A percentile compares a stretch with the other conserved stretches of the same genome.
Conservation (phyloP, 2,888 invertebrate species). For the Sarcophaga variegata region DNA sequence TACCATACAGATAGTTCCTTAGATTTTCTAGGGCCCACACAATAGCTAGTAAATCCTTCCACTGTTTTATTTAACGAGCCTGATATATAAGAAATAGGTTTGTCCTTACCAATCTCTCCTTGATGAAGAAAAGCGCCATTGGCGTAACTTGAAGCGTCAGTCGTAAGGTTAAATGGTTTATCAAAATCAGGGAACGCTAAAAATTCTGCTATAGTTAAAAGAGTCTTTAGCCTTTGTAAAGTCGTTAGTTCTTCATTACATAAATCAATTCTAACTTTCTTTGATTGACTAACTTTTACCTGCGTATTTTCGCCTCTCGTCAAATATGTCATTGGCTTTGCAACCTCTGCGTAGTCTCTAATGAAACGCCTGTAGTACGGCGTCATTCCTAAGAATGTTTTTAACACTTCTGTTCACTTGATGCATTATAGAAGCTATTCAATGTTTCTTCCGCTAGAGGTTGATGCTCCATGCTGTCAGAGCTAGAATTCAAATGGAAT, state of each 20-base stretch:
- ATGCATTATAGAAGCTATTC: not conserved
- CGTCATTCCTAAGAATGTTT: slow-evolving; percentile 11
- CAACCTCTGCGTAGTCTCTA: not conserved
- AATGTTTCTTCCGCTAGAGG: not conserved
- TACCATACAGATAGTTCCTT: too few species aligned
- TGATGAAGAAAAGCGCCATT: too few species aligned
- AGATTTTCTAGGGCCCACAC: too few species aligned
- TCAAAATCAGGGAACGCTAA: not conserved
- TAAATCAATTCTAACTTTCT: not conserved
- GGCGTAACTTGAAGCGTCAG: too few species aligned
- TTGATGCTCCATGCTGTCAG: not conserved
- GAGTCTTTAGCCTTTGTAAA: too few species aligned
- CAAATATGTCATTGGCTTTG: not conserved
- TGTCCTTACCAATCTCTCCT: too few species aligned
- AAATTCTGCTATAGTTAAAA: not conserved
- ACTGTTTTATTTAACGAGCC: too few species aligned
- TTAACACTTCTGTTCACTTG: not conserved
- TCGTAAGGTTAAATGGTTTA: too few species aligned
- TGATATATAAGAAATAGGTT: too few species aligned
- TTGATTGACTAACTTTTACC: slow-evolving; percentile 14
- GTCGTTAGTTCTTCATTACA: too few species aligned
- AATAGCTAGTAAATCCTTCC: too few species aligned
- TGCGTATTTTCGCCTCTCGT: not conserved
- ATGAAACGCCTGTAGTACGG: not conserved
- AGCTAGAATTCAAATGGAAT: not conserved